Conservation (phyloP, 2,797 vertebrate species). For the Danio choprae region DNA sequence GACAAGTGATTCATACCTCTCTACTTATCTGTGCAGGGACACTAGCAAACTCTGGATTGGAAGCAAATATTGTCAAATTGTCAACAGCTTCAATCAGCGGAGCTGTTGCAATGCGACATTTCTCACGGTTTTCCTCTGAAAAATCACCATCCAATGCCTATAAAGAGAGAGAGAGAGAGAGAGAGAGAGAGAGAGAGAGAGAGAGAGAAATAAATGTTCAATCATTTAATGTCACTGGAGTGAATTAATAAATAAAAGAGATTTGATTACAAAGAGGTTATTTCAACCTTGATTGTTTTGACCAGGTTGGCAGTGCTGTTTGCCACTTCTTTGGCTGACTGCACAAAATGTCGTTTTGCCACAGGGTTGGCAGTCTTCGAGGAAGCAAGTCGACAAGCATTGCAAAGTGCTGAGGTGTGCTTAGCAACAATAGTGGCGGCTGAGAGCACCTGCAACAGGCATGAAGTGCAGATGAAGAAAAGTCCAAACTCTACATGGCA, state of each 20-base stretch:
- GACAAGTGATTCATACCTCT: constrained; percentile 77
- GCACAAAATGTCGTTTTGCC: constrained; percentile 95
- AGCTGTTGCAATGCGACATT: constrained; percentile 87
- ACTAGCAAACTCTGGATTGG: constrained; percentile 95
- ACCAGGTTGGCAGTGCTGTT: constrained; percentile 98
- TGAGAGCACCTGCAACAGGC: constrained; percentile 84
- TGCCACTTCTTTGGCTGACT: constrained; percentile 97
- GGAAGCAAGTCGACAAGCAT: constrained; percentile 93
- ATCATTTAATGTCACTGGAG: neutral
- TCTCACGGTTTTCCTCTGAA: constrained; percentile 93
- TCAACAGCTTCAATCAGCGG: constrained; percentile 94
- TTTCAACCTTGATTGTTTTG: constrained; percentile 95
- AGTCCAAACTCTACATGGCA: neutral
- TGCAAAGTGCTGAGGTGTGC: constrained; percentile 96
- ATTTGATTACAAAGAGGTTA: neutral
- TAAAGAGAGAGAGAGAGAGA: neutral
- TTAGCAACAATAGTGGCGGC: constrained; percentile 97
- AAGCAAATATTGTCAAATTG: constrained; percentile 92
- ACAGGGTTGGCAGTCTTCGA: constrained; percentile 95
- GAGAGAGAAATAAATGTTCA: neutral
- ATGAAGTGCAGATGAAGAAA: neutral
- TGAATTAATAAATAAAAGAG: neutral
- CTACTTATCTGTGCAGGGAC: constrained; percentile 94
- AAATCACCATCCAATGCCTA: constrained; percentile 95
- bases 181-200: neutral